A percentile compares a stretch with the other conserved stretches of the same genome.
Conservation (phyloP, 2,888 invertebrate genomes). For the Euzetes globulus region DNA sequence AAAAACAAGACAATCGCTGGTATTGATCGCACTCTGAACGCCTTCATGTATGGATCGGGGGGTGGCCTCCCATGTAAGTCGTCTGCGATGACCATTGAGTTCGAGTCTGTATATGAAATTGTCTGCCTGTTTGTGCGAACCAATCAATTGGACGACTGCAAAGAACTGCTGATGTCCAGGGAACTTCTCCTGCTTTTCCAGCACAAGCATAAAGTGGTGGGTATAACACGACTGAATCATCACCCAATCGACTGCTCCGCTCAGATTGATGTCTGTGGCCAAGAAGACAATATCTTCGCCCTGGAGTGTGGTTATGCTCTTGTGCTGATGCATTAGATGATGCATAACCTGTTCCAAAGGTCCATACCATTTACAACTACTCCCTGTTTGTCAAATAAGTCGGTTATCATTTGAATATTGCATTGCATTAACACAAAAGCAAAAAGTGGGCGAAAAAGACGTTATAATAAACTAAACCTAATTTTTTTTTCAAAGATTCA, state of each 20-base stretch:
- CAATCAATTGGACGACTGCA: conserved; percentile 98
- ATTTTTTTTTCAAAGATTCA: too few relatives aligned
- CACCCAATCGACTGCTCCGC: conserved; percentile 99
- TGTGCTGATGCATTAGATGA: conserved; percentile 72
- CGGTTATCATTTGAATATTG: not conserved
- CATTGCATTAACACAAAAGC: not conserved
- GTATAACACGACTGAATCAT: conserved; percentile 97
- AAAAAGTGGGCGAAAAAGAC: conserved; percentile 4
- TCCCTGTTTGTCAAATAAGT: conserved; percentile 29
- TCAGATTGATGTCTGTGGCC: conserved; percentile 97
- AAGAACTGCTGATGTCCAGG: conserved; percentile 94
- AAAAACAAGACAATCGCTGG: conserved; percentile 97
- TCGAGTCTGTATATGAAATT: conserved; percentile 98
- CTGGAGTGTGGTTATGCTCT: conserved; percentile 55
- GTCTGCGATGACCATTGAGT: conserved; percentile 84
- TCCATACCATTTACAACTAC: conserved; percentile 94
- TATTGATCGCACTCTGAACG: conserved; percentile 91
- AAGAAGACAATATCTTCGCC: conserved; percentile 98
- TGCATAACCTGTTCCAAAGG: conserved; percentile 97
- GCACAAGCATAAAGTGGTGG: conserved; percentile 97
- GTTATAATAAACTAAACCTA: too few relatives aligned
- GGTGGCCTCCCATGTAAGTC: conserved; percentile 98
- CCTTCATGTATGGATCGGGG: conserved; percentile 98
- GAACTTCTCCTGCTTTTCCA: conserved; percentile 96
- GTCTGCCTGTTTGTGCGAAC: conserved; percentile 96